Percentiles rank a stretch among this genome's conserved stretches.
phyloP scores from a whole-genome alignment of 2,888 invertebrate genomes.

The Resseliella maxima region DNA sequence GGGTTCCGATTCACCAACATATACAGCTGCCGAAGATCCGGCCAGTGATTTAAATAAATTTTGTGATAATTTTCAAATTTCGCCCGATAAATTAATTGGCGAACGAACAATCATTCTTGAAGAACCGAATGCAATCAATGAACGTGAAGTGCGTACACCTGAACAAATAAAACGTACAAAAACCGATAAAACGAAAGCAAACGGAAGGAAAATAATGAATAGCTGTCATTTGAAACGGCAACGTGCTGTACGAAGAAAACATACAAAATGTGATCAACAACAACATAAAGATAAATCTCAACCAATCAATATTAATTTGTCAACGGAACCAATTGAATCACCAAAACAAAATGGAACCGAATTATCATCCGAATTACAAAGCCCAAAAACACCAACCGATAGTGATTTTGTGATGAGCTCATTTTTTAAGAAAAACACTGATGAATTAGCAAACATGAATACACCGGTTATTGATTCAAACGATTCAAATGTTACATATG shows the following conservation, averaged over 20 bases:
- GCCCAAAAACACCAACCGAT: constrained; percentile 55
- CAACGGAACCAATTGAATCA: constrained; percentile 60
- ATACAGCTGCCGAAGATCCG: constrained; percentile 67
- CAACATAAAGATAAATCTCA: background rate
- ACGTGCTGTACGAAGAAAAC: constrained; percentile 65
- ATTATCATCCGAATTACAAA: background rate
- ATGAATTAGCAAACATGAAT: constrained; percentile 60
- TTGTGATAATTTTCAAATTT: constrained; percentile 60
- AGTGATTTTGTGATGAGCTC: constrained; percentile 60
- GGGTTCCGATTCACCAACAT: constrained; percentile 63
- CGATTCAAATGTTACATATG: background rate
- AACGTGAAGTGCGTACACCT: constrained; percentile 65
- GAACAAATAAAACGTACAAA: constrained; percentile 57
- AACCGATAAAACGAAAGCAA: constrained; percentile 40
- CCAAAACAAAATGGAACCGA: constrained; percentile 61
- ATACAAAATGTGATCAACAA: constrained; percentile 56
- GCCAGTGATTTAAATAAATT: constrained; percentile 67
- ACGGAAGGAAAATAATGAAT: constrained; percentile 26
- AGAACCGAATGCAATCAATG: constrained; percentile 59
- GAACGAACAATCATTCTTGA: constrained; percentile 59
- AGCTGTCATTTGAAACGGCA: constrained; percentile 63
- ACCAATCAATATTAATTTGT: constrained; percentile 57
- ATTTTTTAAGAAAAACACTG: constrained; percentile 58
- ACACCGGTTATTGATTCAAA: constrained; percentile 58
- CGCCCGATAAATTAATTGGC: constrained; percentile 57